A percentile compares a stretch with the other conserved stretches of the same genome.
phyloP scores from a whole-genome alignment of 1,140 invertebrate genomes.

The Pseudachorutes palmiensis region DNA sequence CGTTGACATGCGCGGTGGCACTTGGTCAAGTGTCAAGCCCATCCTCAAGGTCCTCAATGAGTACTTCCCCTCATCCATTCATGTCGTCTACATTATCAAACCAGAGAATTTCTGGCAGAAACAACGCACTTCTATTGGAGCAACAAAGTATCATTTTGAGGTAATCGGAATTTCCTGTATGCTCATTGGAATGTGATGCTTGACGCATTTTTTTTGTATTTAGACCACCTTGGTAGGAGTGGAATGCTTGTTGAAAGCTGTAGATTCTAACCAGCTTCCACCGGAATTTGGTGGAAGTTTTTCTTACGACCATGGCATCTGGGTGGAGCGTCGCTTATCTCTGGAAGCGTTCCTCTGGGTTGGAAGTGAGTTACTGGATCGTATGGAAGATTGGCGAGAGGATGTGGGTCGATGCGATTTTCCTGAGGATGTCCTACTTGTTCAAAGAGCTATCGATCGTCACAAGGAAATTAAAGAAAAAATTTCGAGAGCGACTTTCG shows the following conservation, averaged over 20 bases:
- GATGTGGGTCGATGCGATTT: constrained; percentile 83
- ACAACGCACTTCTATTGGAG: constrained; percentile 89
- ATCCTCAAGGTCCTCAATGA: constrained; percentile 94
- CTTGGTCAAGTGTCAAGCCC: constrained; percentile 92
- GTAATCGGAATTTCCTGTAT: constrained; percentile 46
- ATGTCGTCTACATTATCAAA: constrained; percentile 91
- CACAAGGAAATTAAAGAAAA: constrained; percentile 92
- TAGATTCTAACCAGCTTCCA: constrained; percentile 85
- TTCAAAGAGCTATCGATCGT: constrained; percentile 80
- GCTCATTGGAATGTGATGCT: not conserved
- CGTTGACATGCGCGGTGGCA: constrained; percentile 88
- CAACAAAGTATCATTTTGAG: constrained; percentile 98
- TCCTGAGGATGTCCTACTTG: constrained; percentile 81
- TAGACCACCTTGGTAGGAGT: constrained; percentile 92
- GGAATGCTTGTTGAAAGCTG: constrained; percentile 62
- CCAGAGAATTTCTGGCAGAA: constrained; percentile 99
- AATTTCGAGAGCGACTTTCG: constrained; percentile 83
- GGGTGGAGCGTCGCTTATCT: constrained; percentile 75
- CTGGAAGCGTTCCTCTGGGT: constrained; percentile 94
- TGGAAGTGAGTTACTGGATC: constrained; percentile 79
- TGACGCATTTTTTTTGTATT: constrained; percentile 38
- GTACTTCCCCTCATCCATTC: constrained; percentile 77
- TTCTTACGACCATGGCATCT: constrained; percentile 89
- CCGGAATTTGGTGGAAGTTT: constrained; percentile 86
- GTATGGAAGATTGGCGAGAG: constrained; percentile 82